Conservation (phyloP, 2,797 vertebrate species). For the Protonibea diacanthus region DNA sequence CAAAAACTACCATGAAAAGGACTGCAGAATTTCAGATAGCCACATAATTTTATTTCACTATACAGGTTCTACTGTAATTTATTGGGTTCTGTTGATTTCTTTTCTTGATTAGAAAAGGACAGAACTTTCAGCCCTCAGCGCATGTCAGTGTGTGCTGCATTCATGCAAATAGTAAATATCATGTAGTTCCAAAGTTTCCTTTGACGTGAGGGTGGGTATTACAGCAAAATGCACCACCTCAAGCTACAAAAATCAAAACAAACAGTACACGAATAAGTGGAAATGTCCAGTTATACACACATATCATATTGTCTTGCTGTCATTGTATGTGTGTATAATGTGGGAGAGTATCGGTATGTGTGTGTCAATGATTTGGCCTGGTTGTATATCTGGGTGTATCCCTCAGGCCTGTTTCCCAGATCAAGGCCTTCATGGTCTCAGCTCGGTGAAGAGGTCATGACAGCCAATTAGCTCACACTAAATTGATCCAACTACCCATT, state of each 20-base stretch:
- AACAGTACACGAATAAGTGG: neutral
- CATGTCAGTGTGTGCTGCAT: neutral
- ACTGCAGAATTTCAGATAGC: no score
- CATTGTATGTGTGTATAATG: conserved; percentile 2
- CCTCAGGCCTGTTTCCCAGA: conserved; percentile 67
- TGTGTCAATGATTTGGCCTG: conserved; percentile 26
- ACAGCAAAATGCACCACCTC: conserved; percentile 19
- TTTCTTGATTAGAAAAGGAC: neutral
- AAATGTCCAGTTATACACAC: neutral
- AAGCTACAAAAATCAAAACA: conserved; percentile 24
- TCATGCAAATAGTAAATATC: neutral
- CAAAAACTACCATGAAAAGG: no score
- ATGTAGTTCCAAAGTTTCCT: conserved; percentile 1
- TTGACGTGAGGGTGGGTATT: neutral
- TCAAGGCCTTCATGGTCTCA: conserved; percentile 69
- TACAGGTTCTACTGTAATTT: no score
- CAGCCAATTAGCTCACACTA: conserved; percentile 76
- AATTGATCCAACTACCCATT: conserved; percentile 69
- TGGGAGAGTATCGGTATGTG: conserved; percentile 7
- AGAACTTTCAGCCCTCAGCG: neutral
- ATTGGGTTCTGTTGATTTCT: neutral
- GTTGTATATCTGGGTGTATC: conserved; percentile 56
- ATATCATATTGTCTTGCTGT: conserved; percentile 28
- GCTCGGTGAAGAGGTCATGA: conserved; percentile 73
- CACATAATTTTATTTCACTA: no score